Evolutionary conservation across 2,888 invertebrate species (phyloP).

Genomic region (Galerucella calmariensis): DNA sequence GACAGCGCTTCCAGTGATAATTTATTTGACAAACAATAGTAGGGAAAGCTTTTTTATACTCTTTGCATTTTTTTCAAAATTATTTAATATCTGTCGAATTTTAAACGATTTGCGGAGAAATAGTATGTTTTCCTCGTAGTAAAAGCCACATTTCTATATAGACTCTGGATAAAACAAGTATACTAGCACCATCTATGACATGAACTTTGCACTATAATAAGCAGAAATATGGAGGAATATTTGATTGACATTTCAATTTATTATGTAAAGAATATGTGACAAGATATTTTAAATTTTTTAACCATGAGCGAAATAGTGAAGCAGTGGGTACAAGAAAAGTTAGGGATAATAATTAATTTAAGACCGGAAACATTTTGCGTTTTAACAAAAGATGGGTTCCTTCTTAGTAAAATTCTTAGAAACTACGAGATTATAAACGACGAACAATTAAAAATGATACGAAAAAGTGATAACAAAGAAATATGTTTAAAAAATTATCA

Average conservation of each 20-base stretch:
- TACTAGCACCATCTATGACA: no score
- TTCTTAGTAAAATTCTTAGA: conserved; percentile 69
- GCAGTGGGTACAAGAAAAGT: conserved; percentile 70
- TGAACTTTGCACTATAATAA: no score
- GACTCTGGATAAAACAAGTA: no score
- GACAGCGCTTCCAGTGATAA: no score
- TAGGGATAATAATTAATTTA: conserved; percentile 69
- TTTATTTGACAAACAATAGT: no score
- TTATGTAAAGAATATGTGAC: not conserved
- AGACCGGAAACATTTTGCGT: conserved; percentile 69
- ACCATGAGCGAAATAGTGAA: conserved; percentile 71
- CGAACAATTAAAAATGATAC: conserved; percentile 68
- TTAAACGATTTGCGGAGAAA: no score
- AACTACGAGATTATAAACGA: conserved; percentile 71
- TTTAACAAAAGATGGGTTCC: conserved; percentile 70
- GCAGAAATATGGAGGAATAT: no score
- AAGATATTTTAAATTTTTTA: conserved; percentile 1
- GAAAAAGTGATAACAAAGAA: conserved; percentile 54
- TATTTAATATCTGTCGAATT: no score
- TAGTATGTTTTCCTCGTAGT: no score
- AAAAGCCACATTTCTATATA: no score
- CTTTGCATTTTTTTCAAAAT: no score
- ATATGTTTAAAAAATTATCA: conserved; percentile 65
- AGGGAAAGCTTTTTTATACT: no score
- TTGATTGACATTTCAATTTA: not conserved